Percentiles rank a stretch among this genome's conserved stretches.
Evolutionary conservation across 2,113 vertebrate genomes (phyloP).

Genomic region (Hippocampus mohnikei): DNA sequence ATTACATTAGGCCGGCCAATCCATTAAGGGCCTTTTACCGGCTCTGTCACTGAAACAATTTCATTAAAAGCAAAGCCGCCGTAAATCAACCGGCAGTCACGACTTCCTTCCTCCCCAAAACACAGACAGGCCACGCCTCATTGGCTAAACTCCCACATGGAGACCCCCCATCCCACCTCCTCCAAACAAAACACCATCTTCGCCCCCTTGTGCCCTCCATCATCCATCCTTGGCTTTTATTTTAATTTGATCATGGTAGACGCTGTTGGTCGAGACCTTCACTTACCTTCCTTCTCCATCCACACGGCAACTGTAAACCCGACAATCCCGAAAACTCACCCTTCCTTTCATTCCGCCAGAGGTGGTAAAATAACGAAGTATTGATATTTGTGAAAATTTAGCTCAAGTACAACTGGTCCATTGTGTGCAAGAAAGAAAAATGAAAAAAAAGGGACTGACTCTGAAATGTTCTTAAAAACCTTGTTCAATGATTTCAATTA

Average conservation of each 20-base stretch:
- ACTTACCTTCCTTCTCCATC: conserved; percentile 27
- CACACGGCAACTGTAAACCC: conserved; percentile 56
- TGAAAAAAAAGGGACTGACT: too few species aligned
- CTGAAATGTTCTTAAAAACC: too few species aligned
- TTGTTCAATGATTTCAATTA: too few species aligned
- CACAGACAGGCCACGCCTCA: conserved; percentile 17
- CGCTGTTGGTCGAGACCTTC: conserved; percentile 33
- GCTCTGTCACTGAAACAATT: conserved; percentile 99
- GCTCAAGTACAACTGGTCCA: too few species aligned
- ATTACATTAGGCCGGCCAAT: conserved; percentile 99
- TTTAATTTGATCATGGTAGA: conserved; percentile 78
- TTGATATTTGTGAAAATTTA: too few species aligned
- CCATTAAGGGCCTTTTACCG: conserved; percentile 99
- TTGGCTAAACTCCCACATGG: conserved; percentile 44
- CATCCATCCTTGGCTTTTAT: conserved; percentile 80
- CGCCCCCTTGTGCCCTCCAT: conserved; percentile 24
- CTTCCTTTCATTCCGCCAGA: background rate
- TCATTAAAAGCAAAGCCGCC: conserved; percentile 97
- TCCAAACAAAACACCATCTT: background rate
- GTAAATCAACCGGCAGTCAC: conserved; percentile 97
- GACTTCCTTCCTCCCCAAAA: conserved; percentile 68
- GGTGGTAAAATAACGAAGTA: too few species aligned
- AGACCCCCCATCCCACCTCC: background rate
- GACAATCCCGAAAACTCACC: conserved; percentile 48
- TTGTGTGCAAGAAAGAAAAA: too few species aligned